These are phyloP conservation scores for Monoplex corrugatus DNA, from an alignment of 2,888 invertebrate species.

Conservation along the genomic window DNA sequence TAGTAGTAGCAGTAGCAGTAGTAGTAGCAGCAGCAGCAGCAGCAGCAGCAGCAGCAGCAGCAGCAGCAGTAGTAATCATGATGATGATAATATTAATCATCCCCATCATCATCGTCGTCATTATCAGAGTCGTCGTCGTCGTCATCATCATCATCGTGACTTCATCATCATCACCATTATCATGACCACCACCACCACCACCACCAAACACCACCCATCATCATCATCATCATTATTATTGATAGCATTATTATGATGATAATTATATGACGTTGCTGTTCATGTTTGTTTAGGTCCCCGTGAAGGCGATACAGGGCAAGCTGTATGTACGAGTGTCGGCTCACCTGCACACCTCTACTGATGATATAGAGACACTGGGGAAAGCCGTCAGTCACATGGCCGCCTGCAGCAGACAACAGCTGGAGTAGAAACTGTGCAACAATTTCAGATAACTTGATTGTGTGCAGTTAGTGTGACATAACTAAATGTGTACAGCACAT, in stretches of 20 bases:
- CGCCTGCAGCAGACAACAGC: not conserved
- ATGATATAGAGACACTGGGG: slow-evolving; percentile 71
- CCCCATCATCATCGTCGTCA: too few species aligned
- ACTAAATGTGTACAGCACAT: not conserved
- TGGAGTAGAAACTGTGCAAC: not conserved
- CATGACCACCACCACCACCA: too few species aligned
- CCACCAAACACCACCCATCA: too few species aligned
- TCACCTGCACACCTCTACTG: slow-evolving; percentile 75
- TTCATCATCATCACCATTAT: too few species aligned
- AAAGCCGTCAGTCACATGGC: slow-evolving; percentile 68
- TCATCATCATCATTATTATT: too few species aligned
- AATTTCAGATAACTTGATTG: too few species aligned
- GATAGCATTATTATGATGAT: too few species aligned
- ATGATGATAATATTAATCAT: too few species aligned
- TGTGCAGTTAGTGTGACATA: not conserved
- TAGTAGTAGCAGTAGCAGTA: slow-evolving; percentile 31
- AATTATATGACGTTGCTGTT: too few species aligned
- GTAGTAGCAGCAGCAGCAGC: slow-evolving; percentile 33
- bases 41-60: slow-evolving; percentile 36
- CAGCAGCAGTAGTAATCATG: too few species aligned
- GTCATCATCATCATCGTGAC: too few species aligned
- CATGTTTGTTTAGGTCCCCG: slow-evolving; percentile 73
- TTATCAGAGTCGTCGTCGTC: too few species aligned
- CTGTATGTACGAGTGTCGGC: slow-evolving; percentile 78
- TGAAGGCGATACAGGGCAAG: slow-evolving; percentile 73